These are phyloP conservation scores for Paguma larvata DNA, from an alignment of 2,797 vertebrate genomes.

Conservation along the genomic window DNA sequence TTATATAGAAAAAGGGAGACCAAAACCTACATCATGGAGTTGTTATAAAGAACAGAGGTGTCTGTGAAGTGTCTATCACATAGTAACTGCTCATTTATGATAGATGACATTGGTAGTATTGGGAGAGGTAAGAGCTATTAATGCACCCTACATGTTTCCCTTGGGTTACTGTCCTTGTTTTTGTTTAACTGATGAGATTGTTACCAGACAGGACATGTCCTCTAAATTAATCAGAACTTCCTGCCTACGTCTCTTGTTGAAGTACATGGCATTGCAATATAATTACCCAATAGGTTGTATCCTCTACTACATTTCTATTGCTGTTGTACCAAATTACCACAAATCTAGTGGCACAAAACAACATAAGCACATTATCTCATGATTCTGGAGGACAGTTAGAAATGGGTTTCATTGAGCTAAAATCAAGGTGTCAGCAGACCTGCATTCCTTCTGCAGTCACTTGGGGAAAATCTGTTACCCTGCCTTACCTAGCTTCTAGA, in stretches of 20 bases:
- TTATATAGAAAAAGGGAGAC: conserved; percentile 8
- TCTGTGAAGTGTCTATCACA: not conserved
- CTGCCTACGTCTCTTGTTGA: not conserved
- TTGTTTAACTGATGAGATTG: not conserved
- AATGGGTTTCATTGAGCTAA: not conserved
- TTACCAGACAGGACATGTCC: not conserved
- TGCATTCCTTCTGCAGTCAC: not conserved
- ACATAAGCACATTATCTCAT: not conserved
- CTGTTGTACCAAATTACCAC: not conserved
- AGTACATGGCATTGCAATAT: not conserved
- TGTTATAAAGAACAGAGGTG: not conserved
- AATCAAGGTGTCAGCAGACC: not conserved
- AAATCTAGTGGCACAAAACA: not conserved
- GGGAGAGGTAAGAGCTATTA: not conserved
- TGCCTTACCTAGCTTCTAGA: not conserved
- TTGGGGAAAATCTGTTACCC: not conserved
- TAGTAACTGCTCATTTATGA: not conserved
- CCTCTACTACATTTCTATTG: not conserved
- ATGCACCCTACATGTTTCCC: not conserved
- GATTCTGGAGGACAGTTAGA: not conserved
- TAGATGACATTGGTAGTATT: not conserved
- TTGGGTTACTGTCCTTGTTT: not conserved
- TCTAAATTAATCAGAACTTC: not conserved
- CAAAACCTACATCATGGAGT: not conserved
- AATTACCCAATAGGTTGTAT: not conserved